These are phyloP conservation scores for Hestina assimilis DNA, from an alignment of 1,140 invertebrate genomes.

Conservation along the genomic window DNA sequence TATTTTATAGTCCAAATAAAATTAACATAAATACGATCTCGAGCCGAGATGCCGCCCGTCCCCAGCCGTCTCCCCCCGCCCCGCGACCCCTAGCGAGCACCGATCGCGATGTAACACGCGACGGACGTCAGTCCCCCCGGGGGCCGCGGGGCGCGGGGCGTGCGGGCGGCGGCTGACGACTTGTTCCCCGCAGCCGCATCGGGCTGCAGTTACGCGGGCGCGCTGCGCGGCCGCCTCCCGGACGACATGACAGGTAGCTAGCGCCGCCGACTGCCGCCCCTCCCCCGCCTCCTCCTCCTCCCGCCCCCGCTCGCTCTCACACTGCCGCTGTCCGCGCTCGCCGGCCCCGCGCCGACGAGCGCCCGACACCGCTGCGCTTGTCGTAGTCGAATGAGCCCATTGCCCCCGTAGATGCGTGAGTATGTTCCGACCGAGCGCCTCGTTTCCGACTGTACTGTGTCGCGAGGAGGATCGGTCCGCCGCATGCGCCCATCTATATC, in stretches of 20 bases:
- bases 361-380: slow-evolving; percentile 2
- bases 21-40: no score
- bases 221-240: slow-evolving; percentile 85
- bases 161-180: slow-evolving; percentile 79
- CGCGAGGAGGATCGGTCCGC: not conserved
- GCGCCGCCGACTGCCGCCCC: not conserved
- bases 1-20: no score
- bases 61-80: not conserved
- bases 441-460: not conserved
- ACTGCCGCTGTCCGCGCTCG: slow-evolving; percentile 21
- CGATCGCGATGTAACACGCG: no score
- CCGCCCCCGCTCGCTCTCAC: slow-evolving; percentile 2
- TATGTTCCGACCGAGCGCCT: slow-evolving; percentile 2
- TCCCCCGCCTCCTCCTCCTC: not conserved
- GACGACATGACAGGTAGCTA: slow-evolving; percentile 86
- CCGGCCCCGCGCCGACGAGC: slow-evolving; percentile 17
- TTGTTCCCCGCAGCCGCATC: slow-evolving; percentile 84
- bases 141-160: no score
- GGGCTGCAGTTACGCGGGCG: slow-evolving; percentile 86
- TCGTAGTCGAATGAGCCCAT: not conserved
- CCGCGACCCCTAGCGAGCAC: no score
- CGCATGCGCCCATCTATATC: not conserved
- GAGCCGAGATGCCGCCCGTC: no score
- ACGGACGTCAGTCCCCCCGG: no score
- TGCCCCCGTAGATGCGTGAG: slow-evolving; percentile 12